phyloP scores from a whole-genome alignment of 2,797 vertebrate species.

The Coilia nasus region DNA sequence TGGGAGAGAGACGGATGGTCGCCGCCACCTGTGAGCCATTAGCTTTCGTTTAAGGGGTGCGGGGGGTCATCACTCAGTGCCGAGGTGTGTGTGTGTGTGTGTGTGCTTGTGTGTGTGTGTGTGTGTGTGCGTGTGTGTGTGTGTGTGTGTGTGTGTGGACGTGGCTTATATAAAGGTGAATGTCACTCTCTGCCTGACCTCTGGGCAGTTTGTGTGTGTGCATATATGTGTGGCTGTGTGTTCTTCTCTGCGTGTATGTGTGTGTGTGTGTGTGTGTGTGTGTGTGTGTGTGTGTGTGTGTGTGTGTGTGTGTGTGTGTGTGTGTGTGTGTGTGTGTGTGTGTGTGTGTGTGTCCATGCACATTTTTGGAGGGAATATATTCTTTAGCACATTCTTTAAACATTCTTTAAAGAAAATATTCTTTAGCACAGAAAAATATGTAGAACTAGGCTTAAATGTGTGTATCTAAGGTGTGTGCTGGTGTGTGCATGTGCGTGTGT shows the following conservation, averaged over 20 bases:
- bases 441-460: not conserved
- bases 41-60: slow-evolving; percentile 70
- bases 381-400: not conserved
- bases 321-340: slow-evolving; percentile 27
- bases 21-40: slow-evolving; percentile 66
- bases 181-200: slow-evolving; percentile 16
- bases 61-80: slow-evolving; percentile 69
- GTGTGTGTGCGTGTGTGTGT: slow-evolving; percentile 14
- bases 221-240: slow-evolving; percentile 20
- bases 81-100: slow-evolving; percentile 18
- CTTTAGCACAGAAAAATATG: not conserved
- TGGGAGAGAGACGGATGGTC: slow-evolving; percentile 60
- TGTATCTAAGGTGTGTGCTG: not conserved
- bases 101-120: not conserved
- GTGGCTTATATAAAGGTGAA: slow-evolving; percentile 19
- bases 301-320: slow-evolving; percentile 18
- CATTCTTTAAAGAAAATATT: no score
- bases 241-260: not conserved
- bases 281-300: slow-evolving; percentile 1
- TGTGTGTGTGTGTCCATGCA: not conserved
- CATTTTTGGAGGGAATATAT: not conserved
- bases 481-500: not conserved
- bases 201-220: not conserved
- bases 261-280: slow-evolving; percentile 23
- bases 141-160: not conserved